Percentiles rank a stretch among this genome's conserved stretches.
Conservation (phyloP, 2,797 vertebrate genomes). For the Sebastes dallii region DNA sequence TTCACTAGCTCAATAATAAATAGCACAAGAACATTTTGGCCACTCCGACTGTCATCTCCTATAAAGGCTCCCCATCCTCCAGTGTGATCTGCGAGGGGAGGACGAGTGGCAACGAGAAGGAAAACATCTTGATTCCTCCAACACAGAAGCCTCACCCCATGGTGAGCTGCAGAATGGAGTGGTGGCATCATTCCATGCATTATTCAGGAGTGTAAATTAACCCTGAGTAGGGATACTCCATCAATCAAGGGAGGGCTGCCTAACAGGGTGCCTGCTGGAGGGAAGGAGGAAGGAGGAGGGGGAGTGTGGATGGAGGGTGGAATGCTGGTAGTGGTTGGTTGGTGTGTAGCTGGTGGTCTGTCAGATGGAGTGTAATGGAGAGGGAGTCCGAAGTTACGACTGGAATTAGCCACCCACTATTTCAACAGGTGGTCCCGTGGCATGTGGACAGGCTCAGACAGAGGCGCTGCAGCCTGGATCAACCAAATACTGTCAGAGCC, state of each 20-base stretch:
- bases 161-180: conserved; percentile 86
- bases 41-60: conserved; percentile 73
- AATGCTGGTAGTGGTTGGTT: conserved; percentile 71
- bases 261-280: conserved; percentile 83
- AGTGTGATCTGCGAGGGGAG: conserved; percentile 63
- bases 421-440: conserved; percentile 89
- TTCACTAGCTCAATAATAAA: conserved; percentile 85
- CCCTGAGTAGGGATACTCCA: conserved; percentile 90
- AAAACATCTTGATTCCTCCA: conserved; percentile 76
- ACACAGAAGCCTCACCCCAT: conserved; percentile 84
- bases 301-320: conserved; percentile 74
- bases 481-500: conserved; percentile 8
- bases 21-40: conserved; percentile 76
- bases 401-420: conserved; percentile 86
- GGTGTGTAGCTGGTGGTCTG: conserved; percentile 77
- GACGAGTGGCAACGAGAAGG: conserved; percentile 59
- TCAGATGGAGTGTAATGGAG: conserved; percentile 82
- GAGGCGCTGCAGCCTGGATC: neutral
- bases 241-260: conserved; percentile 90
- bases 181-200: conserved; percentile 85
- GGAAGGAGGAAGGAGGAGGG: conserved; percentile 75
- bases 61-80: conserved; percentile 77
- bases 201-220: conserved; percentile 93
- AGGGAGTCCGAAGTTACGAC: conserved; percentile 84
- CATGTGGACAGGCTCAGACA: conserved; percentile 56